A percentile compares a stretch with the other conserved stretches of the same genome.
Conservation (phyloP, 53 echinoderm and acorn worm genomes). For the Echinarachnius parma region DNA sequence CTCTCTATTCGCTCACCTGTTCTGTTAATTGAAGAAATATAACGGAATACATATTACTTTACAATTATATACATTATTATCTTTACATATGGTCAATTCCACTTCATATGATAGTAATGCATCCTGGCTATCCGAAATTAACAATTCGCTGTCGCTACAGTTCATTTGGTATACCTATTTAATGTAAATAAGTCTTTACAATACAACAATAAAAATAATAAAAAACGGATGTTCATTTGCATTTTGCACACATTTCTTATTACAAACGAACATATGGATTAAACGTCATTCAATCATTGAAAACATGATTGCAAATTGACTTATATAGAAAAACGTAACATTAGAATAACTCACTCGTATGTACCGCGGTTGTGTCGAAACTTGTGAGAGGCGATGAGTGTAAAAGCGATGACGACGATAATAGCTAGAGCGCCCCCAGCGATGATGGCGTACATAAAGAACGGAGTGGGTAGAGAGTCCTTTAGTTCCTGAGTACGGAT, state of each 20-base stretch:
- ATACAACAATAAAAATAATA: not conserved
- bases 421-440: slow-evolving; percentile 75
- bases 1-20: slow-evolving; percentile 35
- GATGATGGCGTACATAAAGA: slow-evolving; percentile 81
- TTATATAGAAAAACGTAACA: not conserved
- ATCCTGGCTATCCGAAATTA: no score
- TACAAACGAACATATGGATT: not conserved
- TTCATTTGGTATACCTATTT: no score
- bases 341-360: slow-evolving; percentile 61
- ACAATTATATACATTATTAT: no score
- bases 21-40: no score
- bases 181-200: no score
- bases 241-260: not conserved
- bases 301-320: not conserved
- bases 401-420: slow-evolving; percentile 51
- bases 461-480: slow-evolving; percentile 64
- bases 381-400: slow-evolving; percentile 60
- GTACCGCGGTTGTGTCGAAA: slow-evolving; percentile 63
- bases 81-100: no score
- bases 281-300: not conserved
- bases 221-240: not conserved
- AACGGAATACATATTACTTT: no score
- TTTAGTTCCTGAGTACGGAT: slow-evolving; percentile 56
- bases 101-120: no score
- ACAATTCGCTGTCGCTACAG: no score